Evolutionary conservation across 2,888 invertebrate species (phyloP).

Genomic region (Perizoma affinitatum): DNA sequence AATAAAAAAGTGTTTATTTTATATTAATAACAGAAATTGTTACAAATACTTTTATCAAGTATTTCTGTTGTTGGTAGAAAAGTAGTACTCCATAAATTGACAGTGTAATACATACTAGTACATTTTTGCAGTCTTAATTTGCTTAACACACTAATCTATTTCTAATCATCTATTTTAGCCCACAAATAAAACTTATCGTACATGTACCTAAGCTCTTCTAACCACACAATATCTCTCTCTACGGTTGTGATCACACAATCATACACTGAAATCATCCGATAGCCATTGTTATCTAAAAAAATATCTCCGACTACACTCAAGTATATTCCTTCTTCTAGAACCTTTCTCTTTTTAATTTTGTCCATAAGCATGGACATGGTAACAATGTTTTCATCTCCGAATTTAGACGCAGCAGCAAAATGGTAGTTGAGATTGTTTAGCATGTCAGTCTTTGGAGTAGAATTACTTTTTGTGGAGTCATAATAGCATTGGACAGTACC

Average conservation of each 20-base stretch:
- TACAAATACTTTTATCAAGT: too few species aligned
- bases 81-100: too few species aligned
- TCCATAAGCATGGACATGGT: conserved; percentile 65
- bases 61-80: too few species aligned
- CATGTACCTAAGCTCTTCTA: conserved; percentile 71
- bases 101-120: too few species aligned
- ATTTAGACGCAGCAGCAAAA: conserved; percentile 53
- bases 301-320: conserved; percentile 70
- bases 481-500: conserved; percentile 70
- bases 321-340: conserved; percentile 60
- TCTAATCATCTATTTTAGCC: conserved; percentile 34
- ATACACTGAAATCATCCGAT: conserved; percentile 68
- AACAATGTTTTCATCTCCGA: conserved; percentile 55
- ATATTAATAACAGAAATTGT: too few species aligned
- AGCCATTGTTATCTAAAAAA: conserved; percentile 62
- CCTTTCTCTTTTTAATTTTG: conserved; percentile 51
- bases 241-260: conserved; percentile 58
- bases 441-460: conserved; percentile 45
- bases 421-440: conserved; percentile 55
- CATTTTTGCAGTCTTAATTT: too few species aligned
- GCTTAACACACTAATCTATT: not conserved
- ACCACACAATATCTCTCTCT: conserved; percentile 70
- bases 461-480: conserved; percentile 60
- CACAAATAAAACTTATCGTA: conserved; percentile 72
- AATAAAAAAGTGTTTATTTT: too few species aligned